These are phyloP conservation scores for Cryptosula pallasiana DNA, from an alignment of 2,888 invertebrate genomes.

Conservation along the genomic window DNA sequence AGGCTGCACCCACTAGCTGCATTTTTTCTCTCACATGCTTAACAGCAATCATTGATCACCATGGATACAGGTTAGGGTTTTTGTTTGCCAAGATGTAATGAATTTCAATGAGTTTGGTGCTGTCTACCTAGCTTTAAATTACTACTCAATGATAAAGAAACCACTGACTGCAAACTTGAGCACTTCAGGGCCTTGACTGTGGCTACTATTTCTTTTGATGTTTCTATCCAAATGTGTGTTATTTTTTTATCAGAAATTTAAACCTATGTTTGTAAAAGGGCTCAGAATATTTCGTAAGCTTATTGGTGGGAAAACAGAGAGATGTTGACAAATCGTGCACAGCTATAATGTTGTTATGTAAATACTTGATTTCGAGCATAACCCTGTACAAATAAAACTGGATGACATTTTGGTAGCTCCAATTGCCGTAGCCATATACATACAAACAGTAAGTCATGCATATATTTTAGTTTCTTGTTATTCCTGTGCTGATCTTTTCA, in stretches of 20 bases:
- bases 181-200: too few species aligned
- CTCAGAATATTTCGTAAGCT: neutral
- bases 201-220: too few species aligned
- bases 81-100: too few species aligned
- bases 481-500: too few species aligned
- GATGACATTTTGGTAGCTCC: neutral
- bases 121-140: too few species aligned
- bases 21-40: neutral
- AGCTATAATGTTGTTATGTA: neutral
- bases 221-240: too few species aligned
- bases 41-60: neutral
- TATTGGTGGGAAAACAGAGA: neutral
- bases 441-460: too few species aligned
- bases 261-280: neutral
- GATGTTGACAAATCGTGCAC: neutral
- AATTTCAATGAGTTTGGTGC: too few species aligned
- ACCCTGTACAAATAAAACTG: neutral
- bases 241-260: neutral
- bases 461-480: too few species aligned
- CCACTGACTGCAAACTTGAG: too few species aligned
- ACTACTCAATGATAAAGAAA: too few species aligned
- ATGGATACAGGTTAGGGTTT: neutral
- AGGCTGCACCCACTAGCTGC: neutral
- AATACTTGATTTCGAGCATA: slow-evolving; percentile 2
- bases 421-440: neutral